A percentile compares a stretch with the other conserved stretches of the same genome.
These are phyloP conservation scores for Drosophila kokeensis DNA, from an alignment of 2,888 invertebrate species.

Conservation along the genomic window DNA sequence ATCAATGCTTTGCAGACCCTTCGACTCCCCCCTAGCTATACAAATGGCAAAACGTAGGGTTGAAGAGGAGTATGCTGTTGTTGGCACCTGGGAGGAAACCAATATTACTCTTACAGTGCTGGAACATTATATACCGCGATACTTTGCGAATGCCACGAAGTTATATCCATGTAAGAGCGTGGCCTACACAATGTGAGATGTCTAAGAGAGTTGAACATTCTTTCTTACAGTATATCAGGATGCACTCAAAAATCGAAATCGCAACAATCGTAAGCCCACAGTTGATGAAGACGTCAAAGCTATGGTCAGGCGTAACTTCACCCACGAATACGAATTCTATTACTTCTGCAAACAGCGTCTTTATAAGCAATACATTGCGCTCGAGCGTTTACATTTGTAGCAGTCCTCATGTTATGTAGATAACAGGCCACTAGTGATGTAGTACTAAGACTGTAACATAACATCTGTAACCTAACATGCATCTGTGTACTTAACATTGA, in stretches of 20 bases:
- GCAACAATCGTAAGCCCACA: slow-evolving; percentile 93
- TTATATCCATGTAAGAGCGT: slow-evolving; percentile 90
- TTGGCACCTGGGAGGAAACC: slow-evolving; percentile 94
- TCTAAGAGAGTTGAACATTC: neutral
- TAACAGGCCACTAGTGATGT: too few species aligned
- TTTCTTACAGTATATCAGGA: slow-evolving; percentile 70
- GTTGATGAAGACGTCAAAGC: slow-evolving; percentile 93
- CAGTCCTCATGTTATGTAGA: too few species aligned
- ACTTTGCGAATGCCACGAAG: slow-evolving; percentile 91
- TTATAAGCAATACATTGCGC: slow-evolving; percentile 88
- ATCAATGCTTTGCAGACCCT: slow-evolving; percentile 88
- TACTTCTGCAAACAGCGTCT: slow-evolving; percentile 94
- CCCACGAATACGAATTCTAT: slow-evolving; percentile 95
- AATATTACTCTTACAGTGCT: slow-evolving; percentile 93
- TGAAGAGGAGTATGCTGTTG: slow-evolving; percentile 93
- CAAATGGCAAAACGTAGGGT: slow-evolving; percentile 93
- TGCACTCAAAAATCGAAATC: slow-evolving; percentile 88
- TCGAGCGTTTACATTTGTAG: slow-evolving; percentile 27
- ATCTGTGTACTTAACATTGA: too few species aligned
- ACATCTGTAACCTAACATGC: too few species aligned
- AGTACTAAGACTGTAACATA: too few species aligned
- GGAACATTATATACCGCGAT: slow-evolving; percentile 93
- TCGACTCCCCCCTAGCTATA: slow-evolving; percentile 92
- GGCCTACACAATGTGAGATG: neutral
- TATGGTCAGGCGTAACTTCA: slow-evolving; percentile 93